A percentile compares a stretch with the other conserved stretches of the same genome.
phyloP scores from a whole-genome alignment of 2,797 vertebrate genomes.

The Scomberomorus guttatus region DNA sequence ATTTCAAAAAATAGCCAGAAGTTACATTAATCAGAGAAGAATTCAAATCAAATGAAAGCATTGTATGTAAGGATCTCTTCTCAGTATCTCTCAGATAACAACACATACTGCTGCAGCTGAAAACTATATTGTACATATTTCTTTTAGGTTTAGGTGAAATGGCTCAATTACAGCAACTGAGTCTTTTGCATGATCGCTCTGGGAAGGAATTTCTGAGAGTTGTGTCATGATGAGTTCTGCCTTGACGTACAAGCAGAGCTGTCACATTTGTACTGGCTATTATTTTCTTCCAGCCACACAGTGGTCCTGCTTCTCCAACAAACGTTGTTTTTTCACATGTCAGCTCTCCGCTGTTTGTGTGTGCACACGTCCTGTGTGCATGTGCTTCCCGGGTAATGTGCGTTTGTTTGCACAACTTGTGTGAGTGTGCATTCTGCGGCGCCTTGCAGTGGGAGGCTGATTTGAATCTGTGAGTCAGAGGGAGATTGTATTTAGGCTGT shows the following conservation, averaged over 20 bases:
- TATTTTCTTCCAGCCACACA: constrained; percentile 44
- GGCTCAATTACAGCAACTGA: neutral
- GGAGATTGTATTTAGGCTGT: constrained; percentile 63
- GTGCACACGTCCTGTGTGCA: constrained; percentile 4
- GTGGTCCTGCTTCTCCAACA: constrained; percentile 30
- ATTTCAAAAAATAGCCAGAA: constrained; percentile 14
- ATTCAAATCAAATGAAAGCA: constrained; percentile 22
- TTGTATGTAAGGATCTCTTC: neutral
- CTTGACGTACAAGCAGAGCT: constrained; percentile 25
- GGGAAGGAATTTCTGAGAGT: constrained; percentile 10
- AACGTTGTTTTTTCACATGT: constrained; percentile 37
- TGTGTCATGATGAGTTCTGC: constrained; percentile 21
- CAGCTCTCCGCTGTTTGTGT: constrained; percentile 28
- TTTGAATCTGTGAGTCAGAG: constrained; percentile 62
- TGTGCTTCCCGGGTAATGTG: constrained; percentile 6
- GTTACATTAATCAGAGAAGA: constrained; percentile 15
- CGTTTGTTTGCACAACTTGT: constrained; percentile 31
- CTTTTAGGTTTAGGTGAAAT: neutral
- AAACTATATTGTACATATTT: neutral
- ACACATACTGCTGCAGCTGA: neutral
- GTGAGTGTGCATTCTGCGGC: constrained; percentile 38
- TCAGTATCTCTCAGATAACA: neutral
- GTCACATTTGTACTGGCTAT: constrained; percentile 42
- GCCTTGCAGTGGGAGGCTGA: constrained; percentile 46
- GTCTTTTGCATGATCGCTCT: constrained; percentile 3